A percentile compares a stretch with the other conserved stretches of the same genome.
phyloP scores from a whole-genome alignment of 2,113 vertebrate genomes.

The Leucopternis melanops region DNA sequence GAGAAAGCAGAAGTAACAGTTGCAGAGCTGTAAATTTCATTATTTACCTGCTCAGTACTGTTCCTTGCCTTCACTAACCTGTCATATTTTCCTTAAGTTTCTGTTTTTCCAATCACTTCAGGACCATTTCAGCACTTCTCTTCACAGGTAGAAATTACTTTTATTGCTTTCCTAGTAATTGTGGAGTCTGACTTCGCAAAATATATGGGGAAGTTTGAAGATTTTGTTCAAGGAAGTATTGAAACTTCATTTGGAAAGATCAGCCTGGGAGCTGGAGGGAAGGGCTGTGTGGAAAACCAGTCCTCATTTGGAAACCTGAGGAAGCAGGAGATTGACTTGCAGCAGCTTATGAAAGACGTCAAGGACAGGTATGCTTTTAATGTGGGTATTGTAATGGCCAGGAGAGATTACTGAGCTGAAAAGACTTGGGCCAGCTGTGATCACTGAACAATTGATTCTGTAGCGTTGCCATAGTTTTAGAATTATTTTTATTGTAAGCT shows the following conservation, averaged over 20 bases:
- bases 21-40: background rate
- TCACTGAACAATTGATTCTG: background rate
- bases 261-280: slow-evolving; percentile 68
- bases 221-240: slow-evolving; percentile 65
- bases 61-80: background rate
- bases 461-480: background rate
- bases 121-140: background rate
- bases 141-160: background rate
- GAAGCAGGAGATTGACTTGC: slow-evolving; percentile 88
- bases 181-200: slow-evolving; percentile 85
- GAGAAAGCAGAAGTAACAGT: background rate
- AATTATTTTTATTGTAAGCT: background rate
- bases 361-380: slow-evolving; percentile 71
- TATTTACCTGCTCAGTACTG: background rate
- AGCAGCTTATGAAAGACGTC: slow-evolving; percentile 77
- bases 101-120: background rate
- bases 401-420: background rate
- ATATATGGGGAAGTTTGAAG: slow-evolving; percentile 79
- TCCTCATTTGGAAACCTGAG: slow-evolving; percentile 86
- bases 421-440: background rate
- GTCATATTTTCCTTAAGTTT: background rate
- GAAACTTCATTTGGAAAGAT: slow-evolving; percentile 62
- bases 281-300: slow-evolving; percentile 75
- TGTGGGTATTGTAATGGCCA: background rate
- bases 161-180: slow-evolving; percentile 69